Base-by-base conservation (phyloP, 2,113 vertebrate genomes). In the Triplophysa tibetana region DNA sequence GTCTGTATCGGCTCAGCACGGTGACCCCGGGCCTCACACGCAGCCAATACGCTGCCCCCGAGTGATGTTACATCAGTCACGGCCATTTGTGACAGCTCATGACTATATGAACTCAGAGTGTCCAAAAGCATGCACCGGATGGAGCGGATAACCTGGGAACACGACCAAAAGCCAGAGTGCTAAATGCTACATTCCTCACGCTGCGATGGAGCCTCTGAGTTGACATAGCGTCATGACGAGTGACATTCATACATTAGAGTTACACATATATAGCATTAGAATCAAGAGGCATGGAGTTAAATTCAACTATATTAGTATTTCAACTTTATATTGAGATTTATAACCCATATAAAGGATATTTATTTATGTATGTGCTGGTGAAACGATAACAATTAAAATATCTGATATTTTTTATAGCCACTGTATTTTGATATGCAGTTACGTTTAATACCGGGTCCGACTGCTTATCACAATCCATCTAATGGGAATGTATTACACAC, bases 281-380 rank as follows among this genome's bases (percentile, higher is more conserved):
- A 60, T 60, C 52, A 67, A 73, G 74, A 75, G 78, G 61, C 77
- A 80, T 80, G 77, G 77, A 43, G 50, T 58, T 50, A 38, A 60
- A 73, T 83, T 82, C 56, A 79, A 85, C 66, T 85, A 84, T 85
- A 87, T 80, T 83, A 88, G 77, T 78, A 83, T 70, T 77, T 86
- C 78, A 80, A 86, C 86, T 92, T 94, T 94, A 54, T 92, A 90
- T 90, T 85, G 89, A 89, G 81, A 91, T 93, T 93, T 93, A 81
- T 92, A 93, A 91, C 88, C 85, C 80, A 83, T 84, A 84, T 87
- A 91, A 90, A 92, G 87, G 92, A 90, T 91, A 92, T 93, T 88
- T 93, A 92, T 94, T 92, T 93, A 92, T 92, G 87, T 93, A 90
- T 91, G 90, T 93, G 86, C 85, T 86, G 45, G 88, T 89, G 88